A percentile compares a stretch with the other conserved stretches of the same genome.
Evolutionary conservation across 2,113 vertebrate genomes (phyloP).

Genomic region (Eulemur rufifrons): DNA sequence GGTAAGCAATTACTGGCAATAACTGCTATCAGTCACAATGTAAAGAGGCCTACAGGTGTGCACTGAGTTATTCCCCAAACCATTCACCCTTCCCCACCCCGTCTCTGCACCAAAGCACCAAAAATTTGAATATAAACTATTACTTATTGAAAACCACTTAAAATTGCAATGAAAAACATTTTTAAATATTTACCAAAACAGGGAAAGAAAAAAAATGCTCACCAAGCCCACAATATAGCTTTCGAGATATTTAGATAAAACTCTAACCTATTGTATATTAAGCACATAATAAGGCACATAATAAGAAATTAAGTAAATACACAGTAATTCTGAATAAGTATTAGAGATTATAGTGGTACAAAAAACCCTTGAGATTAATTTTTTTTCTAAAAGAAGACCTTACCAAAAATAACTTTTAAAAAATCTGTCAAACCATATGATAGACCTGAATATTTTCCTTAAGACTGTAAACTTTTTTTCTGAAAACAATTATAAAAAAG

Average conservation of each 20-base stretch:
- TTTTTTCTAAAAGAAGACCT: slow-evolving; percentile 86
- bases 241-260: slow-evolving; percentile 85
- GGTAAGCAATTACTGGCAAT: neutral
- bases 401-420: slow-evolving; percentile 92
- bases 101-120: slow-evolving; percentile 80
- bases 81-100: slow-evolving; percentile 24
- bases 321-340: slow-evolving; percentile 88
- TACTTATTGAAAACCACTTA: slow-evolving; percentile 81
- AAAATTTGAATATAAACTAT: slow-evolving; percentile 80
- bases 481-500: slow-evolving; percentile 81
- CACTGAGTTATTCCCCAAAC: slow-evolving; percentile 53
- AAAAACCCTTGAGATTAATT: slow-evolving; percentile 86
- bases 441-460: slow-evolving; percentile 88
- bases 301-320: slow-evolving; percentile 90
- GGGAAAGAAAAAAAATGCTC: slow-evolving; percentile 76
- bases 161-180: slow-evolving; percentile 81
- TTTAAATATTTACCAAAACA: slow-evolving; percentile 80
- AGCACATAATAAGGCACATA: slow-evolving; percentile 92
- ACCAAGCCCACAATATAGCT: slow-evolving; percentile 85
- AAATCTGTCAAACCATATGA: slow-evolving; percentile 89
- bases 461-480: slow-evolving; percentile 87
- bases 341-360: slow-evolving; percentile 89
- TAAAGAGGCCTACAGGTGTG: slow-evolving; percentile 60
- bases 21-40: slow-evolving; percentile 49
- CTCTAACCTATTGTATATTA: slow-evolving; percentile 86